phyloP scores from a whole-genome alignment of 2,888 invertebrate species.

The Empis stercorea region DNA sequence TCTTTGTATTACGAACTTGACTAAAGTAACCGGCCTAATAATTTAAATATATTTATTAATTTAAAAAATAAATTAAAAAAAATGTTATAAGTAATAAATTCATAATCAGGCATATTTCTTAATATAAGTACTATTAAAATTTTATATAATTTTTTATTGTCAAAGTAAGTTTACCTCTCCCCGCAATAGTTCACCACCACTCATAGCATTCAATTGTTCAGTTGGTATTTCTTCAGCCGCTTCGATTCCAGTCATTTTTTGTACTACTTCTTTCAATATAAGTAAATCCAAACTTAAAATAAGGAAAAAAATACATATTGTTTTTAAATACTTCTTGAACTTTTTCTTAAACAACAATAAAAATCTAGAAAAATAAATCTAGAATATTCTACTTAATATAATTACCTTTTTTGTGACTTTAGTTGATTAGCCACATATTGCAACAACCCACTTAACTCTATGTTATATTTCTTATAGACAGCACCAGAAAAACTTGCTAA shows the following conservation, averaged over 20 bases:
- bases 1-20: conserved; percentile 91
- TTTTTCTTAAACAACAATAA: not conserved
- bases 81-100: no score
- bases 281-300: conserved; percentile 69
- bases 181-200: conserved; percentile 88
- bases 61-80: no score
- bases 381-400: not conserved
- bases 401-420: conserved; percentile 85
- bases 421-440: conserved; percentile 96
- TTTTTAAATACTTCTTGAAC: no score
- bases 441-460: conserved; percentile 86
- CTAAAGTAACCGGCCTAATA: conserved; percentile 88
- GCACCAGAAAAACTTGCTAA: conserved; percentile 91
- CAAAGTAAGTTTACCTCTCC: conserved; percentile 57
- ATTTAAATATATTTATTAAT: not conserved
- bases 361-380: not conserved
- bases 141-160: not conserved
- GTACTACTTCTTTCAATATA: conserved; percentile 91
- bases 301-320: conserved; percentile 21
- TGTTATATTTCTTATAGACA: conserved; percentile 92
- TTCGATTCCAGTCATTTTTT: conserved; percentile 99
- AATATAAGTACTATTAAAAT: not conserved
- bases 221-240: conserved; percentile 91
- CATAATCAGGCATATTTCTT: no score
- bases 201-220: conserved; percentile 93